Evolutionary conservation across 2,113 vertebrate species (phyloP).

Genomic region (Spilogale gracilis): DNA sequence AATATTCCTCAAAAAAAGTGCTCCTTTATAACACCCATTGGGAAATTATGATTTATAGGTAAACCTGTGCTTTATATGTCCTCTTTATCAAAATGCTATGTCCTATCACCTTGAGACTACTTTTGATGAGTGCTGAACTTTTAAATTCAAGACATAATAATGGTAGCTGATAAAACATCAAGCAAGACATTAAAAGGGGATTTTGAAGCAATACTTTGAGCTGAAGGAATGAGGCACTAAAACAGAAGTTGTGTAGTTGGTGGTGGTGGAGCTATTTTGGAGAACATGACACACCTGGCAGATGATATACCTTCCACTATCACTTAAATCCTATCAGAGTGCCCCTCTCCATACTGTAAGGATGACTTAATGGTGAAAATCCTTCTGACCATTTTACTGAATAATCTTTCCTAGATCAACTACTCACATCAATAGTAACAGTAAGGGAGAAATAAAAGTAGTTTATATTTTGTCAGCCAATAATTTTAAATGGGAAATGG

Average conservation of each 20-base stretch:
- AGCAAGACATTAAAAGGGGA: background rate
- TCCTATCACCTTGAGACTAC: background rate
- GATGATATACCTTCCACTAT: background rate
- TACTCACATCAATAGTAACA: background rate
- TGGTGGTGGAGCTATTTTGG: background rate
- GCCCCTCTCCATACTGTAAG: background rate
- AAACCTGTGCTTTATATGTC: background rate
- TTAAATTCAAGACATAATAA: background rate
- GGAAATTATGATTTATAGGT: background rate
- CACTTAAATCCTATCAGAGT: background rate
- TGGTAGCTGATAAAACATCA: background rate
- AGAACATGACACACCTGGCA: background rate
- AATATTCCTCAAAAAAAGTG: background rate
- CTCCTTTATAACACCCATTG: background rate
- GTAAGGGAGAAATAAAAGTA: constrained; percentile 1
- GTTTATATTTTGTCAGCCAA: constrained; percentile 24
- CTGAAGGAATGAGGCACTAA: background rate
- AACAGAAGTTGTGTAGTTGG: accelerated
- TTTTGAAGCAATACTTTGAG: background rate
- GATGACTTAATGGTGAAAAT: background rate
- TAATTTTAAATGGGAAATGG: constrained; percentile 56
- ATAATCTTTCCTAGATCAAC: background rate
- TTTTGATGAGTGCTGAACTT: background rate
- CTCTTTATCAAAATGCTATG: background rate
- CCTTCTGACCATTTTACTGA: background rate